Evolutionary conservation across 2,888 invertebrate genomes (phyloP).

Genomic region (Stenotaenia linearis): DNA sequence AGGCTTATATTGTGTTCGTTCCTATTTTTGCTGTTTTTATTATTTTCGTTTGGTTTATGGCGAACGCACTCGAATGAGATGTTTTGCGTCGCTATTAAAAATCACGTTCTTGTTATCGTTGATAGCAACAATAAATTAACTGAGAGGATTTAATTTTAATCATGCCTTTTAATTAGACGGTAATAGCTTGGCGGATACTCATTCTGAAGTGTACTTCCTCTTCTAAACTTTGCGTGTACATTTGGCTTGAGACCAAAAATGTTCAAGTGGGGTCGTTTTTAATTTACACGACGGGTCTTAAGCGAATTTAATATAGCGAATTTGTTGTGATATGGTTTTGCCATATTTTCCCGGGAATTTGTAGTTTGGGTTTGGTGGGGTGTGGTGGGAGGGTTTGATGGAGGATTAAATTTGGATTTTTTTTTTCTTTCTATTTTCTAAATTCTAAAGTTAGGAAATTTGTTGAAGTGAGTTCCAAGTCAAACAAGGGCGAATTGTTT

Average conservation of each 20-base stretch:
- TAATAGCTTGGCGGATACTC: background rate
- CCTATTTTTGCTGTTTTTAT: background rate
- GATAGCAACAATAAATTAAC: background rate
- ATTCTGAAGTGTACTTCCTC: background rate
- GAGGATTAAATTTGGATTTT: background rate
- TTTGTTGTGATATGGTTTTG: background rate
- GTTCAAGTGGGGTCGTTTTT: constrained; percentile 15
- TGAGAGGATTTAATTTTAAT: constrained; percentile 19
- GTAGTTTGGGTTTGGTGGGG: too few species aligned
- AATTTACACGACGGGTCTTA: background rate
- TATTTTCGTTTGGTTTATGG: background rate
- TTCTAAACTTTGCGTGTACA: background rate
- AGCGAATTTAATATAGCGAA: background rate
- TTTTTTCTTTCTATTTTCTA: background rate
- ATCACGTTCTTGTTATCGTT: background rate
- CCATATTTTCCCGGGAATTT: background rate
- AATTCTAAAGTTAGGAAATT: background rate
- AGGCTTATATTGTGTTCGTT: background rate
- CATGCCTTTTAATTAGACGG: constrained; percentile 12
- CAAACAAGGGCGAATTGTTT: background rate
- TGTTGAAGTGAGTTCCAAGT: background rate
- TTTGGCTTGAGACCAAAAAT: constrained; percentile 7
- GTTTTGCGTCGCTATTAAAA: constrained; percentile 11
- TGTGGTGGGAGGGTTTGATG: background rate
- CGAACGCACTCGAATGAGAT: background rate